A percentile compares a stretch with the other conserved stretches of the same genome.
Evolutionary conservation across 2,888 invertebrate genomes (phyloP).

Genomic region (Leptogaster cylindrica): DNA sequence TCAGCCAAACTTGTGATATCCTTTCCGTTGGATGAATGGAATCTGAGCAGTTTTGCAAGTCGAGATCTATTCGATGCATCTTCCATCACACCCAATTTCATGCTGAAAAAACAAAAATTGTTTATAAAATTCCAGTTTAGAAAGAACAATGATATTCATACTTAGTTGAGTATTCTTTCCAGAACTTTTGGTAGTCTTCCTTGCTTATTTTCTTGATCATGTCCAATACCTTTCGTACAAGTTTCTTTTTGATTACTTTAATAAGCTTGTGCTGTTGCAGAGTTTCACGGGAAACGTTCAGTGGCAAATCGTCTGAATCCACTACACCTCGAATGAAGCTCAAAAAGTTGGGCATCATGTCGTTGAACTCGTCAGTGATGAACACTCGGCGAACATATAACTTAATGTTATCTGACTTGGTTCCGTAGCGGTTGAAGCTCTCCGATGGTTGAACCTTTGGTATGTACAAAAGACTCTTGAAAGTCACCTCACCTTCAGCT

Average conservation of each 20-base stretch:
- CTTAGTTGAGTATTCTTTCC: slow-evolving; percentile 99
- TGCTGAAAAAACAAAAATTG: slow-evolving; percentile 63
- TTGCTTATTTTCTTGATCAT: slow-evolving; percentile 96
- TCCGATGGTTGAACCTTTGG: slow-evolving; percentile 91
- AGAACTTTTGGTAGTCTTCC: slow-evolving; percentile 90
- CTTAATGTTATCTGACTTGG: slow-evolving; percentile 93
- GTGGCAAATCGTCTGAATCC: slow-evolving; percentile 97
- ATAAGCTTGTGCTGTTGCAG: slow-evolving; percentile 98
- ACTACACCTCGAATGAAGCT: slow-evolving; percentile 96
- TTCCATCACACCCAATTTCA: slow-evolving; percentile 96
- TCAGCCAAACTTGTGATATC: slow-evolving; percentile 78
- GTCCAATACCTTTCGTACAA: slow-evolving; percentile 95
- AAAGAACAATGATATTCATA: slow-evolving; percentile 58
- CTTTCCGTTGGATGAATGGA: slow-evolving; percentile 79
- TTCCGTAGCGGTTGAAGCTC: slow-evolving; percentile 94
- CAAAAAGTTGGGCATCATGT: slow-evolving; percentile 98
- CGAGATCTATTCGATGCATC: slow-evolving; percentile 96
- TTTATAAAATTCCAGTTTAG: neutral
- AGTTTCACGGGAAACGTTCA: slow-evolving; percentile 97
- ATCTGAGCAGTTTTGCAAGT: slow-evolving; percentile 91
- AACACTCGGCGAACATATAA: slow-evolving; percentile 97
- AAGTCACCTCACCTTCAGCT: slow-evolving; percentile 99
- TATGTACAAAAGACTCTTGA: slow-evolving; percentile 94
- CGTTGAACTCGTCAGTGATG: slow-evolving; percentile 99
- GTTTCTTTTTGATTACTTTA: slow-evolving; percentile 98